Conservation (phyloP, 2,888 invertebrate species). For the Tipula vernalis region DNA sequence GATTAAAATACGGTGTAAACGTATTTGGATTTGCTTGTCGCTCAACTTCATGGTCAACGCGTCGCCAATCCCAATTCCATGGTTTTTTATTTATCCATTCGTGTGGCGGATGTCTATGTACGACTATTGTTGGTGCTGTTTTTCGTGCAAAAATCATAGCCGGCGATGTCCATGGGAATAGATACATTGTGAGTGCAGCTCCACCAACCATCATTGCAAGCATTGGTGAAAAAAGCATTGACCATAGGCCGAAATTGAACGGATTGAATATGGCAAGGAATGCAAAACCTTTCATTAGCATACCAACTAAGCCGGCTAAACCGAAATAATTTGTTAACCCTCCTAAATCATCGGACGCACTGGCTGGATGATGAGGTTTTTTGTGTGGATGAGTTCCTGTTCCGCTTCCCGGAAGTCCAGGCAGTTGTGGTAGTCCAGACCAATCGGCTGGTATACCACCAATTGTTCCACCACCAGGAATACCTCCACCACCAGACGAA, state of each 20-base stretch:
- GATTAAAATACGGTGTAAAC: neutral
- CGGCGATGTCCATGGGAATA: conserved; percentile 52
- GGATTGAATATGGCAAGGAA: conserved; percentile 46
- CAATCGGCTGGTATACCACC: neutral
- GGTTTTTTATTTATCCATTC: neutral
- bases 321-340: neutral
- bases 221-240: conserved; percentile 49
- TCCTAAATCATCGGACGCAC: neutral
- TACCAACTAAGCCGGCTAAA: neutral
- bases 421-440: neutral
- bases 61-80: neutral
- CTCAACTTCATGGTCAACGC: neutral
- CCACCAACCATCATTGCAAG: conserved; percentile 48
- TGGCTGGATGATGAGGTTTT: neutral
- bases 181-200: conserved; percentile 45
- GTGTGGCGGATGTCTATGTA: conserved; percentile 15
- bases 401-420: neutral
- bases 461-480: neutral
- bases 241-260: conserved; percentile 43
- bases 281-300: conserved; percentile 19
- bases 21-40: neutral
- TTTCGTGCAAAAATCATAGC: conserved; percentile 16
- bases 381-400: too few relatives aligned
- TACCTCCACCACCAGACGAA: neutral
- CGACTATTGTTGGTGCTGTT: conserved; percentile 12